A percentile compares a stretch with the other conserved stretches of the same genome.
These are phyloP conservation scores for Ligdia adustata DNA, from an alignment of 2,888 invertebrate species.

Conservation along the genomic window DNA sequence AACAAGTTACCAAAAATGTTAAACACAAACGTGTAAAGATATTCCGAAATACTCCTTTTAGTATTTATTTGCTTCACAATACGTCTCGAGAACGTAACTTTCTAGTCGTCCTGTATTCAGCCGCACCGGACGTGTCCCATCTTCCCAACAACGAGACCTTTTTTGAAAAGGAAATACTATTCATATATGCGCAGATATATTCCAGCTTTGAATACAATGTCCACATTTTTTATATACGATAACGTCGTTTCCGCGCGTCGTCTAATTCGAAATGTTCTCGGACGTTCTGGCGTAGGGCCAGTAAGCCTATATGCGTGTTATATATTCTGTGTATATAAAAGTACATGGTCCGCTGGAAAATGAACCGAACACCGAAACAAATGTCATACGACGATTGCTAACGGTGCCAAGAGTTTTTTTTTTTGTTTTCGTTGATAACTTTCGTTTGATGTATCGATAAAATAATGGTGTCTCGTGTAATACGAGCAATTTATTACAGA, in stretches of 20 bases:
- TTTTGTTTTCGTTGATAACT: conserved; percentile 25
- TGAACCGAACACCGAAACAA: conserved; percentile 29
- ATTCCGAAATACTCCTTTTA: too few species aligned
- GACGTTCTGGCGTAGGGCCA: conserved; percentile 33
- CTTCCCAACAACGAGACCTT: conserved; percentile 1
- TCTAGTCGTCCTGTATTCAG: neutral
- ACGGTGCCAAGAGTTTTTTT: conserved; percentile 30
- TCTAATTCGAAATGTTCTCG: conserved; percentile 14
- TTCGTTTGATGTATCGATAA: conserved; percentile 13
- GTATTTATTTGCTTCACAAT: too few species aligned
- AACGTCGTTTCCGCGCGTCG: conserved; percentile 14
- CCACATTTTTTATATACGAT: conserved; percentile 26
- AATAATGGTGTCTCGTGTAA: conserved; percentile 1
- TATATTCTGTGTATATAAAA: neutral
- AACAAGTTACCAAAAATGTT: too few species aligned
- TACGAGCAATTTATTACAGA: neutral
- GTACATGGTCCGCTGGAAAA: conserved; percentile 16
- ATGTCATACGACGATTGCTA: conserved; percentile 28
- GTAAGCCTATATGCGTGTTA: conserved; percentile 17
- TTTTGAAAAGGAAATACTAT: conserved; percentile 21
- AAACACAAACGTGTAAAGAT: too few species aligned
- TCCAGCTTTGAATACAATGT: conserved; percentile 21
- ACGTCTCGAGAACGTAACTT: too few species aligned
- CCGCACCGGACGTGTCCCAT: neutral
- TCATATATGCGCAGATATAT: conserved; percentile 22